phyloP scores from a whole-genome alignment of 2,888 invertebrate genomes.

The Hipparchia semele region DNA sequence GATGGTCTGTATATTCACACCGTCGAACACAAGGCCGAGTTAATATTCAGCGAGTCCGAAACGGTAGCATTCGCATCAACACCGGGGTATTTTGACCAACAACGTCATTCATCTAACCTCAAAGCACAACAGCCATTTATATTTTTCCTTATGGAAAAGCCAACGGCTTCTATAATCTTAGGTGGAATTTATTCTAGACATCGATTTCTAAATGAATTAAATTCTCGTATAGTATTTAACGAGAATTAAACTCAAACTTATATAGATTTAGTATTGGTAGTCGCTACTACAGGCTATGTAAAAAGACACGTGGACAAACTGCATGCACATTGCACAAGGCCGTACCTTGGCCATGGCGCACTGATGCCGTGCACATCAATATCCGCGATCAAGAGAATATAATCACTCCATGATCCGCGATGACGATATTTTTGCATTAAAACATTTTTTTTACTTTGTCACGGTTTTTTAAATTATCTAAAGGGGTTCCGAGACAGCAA shows the following conservation, averaged over 20 bases:
- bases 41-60: conserved; percentile 89
- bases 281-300: too few species aligned
- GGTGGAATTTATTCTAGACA: conserved; percentile 81
- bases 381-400: too few species aligned
- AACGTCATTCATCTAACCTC: conserved; percentile 79
- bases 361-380: too few species aligned
- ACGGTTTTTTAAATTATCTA: too few species aligned
- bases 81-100: conserved; percentile 72
- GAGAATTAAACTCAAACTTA: background rate
- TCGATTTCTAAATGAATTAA: background rate
- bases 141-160: conserved; percentile 86
- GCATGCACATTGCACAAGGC: too few species aligned
- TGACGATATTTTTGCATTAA: too few species aligned
- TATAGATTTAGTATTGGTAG: too few species aligned
- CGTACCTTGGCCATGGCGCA: too few species aligned
- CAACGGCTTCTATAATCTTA: conserved; percentile 84
- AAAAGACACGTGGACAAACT: too few species aligned
- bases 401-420: too few species aligned
- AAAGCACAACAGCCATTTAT: conserved; percentile 86
- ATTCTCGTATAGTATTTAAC: background rate
- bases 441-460: too few species aligned
- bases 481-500: too few species aligned
- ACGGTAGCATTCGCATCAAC: conserved; percentile 86
- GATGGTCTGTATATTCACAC: conserved; percentile 83
- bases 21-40: conserved; percentile 87